Evolutionary conservation across 1,140 invertebrate genomes (phyloP), one percentile per base, ranked within the genome.

Genomic region (Tetramorium alpestre): DNA sequence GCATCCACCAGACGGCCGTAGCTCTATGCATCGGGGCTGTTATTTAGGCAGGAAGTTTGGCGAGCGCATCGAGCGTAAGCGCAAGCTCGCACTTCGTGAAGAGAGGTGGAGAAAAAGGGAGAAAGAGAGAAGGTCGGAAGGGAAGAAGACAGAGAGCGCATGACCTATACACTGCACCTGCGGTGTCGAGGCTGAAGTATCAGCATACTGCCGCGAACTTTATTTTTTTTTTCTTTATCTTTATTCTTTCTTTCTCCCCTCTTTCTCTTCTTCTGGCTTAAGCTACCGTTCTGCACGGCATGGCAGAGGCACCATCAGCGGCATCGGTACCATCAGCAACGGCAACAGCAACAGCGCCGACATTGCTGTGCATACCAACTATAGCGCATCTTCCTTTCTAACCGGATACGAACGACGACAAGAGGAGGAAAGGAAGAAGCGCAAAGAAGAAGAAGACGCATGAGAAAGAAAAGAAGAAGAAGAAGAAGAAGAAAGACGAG

Each of bases 31-130:
- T 93, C 87, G 91, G 91, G 91, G 91, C 88, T 87, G 87, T 94
- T 93, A 92, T 94, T 93, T 93, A 93, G 89, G 89, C 89, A 87
- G 88, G 90, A 93, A 93, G 89, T 93, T 94, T 8, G 41, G 89
- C 11, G 54, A 47, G 25, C 16, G 65, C 65, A 33, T 41, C 62
- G 80, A 58, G 82, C 54, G 78, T 60, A 70, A 91, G 78, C 87
- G 41, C 41, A 70, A 81, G 72, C 85, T 65, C 85, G 78, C 67
- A 76, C 73, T 85, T 89, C 38, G 58, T 49, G 16, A 44, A 28
- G 65, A 65, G 41, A 64, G 2, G 13, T 13, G 62, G 22, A 38
- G 25, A 13, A 44, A 60, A 33, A 58, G n/a, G 22, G 28, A 56
- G 58, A 41, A 67, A 28, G 69, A 64, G 33, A 13, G 73, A 54